Evolutionary conservation across 2,113 vertebrate species (phyloP).

Genomic region (Chauna torquata): DNA sequence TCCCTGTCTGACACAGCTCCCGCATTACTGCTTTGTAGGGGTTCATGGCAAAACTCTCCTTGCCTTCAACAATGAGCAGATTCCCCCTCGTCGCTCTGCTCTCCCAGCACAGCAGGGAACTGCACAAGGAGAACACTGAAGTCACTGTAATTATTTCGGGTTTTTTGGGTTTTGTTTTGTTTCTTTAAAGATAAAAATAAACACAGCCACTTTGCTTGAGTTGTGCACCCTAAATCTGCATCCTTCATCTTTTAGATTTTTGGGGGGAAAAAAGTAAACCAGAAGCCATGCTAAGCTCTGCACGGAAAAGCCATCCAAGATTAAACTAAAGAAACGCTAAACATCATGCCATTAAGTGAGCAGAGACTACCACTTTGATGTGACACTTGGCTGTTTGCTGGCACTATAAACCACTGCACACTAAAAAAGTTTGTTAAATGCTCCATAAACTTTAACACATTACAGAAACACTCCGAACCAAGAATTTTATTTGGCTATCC

Average conservation of each 20-base stretch:
- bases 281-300: background rate
- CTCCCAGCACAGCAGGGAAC: background rate
- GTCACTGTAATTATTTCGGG: background rate
- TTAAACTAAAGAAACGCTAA: background rate
- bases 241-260: background rate
- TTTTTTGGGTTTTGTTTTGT: background rate
- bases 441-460: slow-evolving; percentile 65
- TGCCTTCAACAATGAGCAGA: background rate
- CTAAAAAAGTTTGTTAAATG: slow-evolving; percentile 71
- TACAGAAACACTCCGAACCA: slow-evolving; percentile 15
- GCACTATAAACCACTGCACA: slow-evolving; percentile 3
- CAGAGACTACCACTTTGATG: slow-evolving; percentile 23
- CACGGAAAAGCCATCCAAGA: background rate
- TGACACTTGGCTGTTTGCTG: slow-evolving; percentile 27
- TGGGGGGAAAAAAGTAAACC: background rate
- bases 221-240: background rate
- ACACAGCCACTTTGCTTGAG: background rate
- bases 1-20: background rate
- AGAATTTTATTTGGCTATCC: slow-evolving; percentile 19
- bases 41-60: background rate
- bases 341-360: background rate
- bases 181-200: slow-evolving; percentile 6
- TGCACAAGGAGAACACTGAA: background rate
- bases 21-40: background rate
- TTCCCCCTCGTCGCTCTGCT: background rate